phyloP scores from a whole-genome alignment of 2,888 invertebrate genomes.

The Caenorhabditis macrosperma region DNA sequence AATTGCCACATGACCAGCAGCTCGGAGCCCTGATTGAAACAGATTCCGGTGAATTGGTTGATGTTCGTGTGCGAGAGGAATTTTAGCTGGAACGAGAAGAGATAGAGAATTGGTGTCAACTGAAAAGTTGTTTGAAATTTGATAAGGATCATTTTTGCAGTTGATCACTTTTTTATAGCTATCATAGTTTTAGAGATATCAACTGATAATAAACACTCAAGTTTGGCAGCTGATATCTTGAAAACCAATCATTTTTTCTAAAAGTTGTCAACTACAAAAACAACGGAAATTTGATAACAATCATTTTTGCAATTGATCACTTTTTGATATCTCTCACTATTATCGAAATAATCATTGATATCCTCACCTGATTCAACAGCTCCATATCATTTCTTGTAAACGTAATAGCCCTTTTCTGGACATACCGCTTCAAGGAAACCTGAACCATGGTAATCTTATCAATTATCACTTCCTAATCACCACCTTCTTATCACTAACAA shows the following conservation, averaged over 20 bases:
- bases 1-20: constrained; percentile 64
- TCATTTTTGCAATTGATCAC: not conserved
- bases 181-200: too few species aligned
- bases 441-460: constrained; percentile 15
- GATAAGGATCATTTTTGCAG: too few species aligned
- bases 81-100: constrained; percentile 53
- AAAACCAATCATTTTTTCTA: not conserved
- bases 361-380: constrained; percentile 63
- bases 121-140: too few species aligned
- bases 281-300: not conserved
- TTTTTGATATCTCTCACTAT: not conserved
- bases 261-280: not conserved
- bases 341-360: too few species aligned
- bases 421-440: constrained; percentile 60
- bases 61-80: constrained; percentile 62
- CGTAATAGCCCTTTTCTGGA: constrained; percentile 63
- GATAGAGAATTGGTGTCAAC: too few species aligned
- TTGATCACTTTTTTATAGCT: too few species aligned
- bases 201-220: too few species aligned
- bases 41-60: constrained; percentile 67
- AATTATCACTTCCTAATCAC: not conserved
- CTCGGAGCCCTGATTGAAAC: constrained; percentile 68
- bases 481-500: constrained; percentile 36
- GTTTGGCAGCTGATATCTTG: not conserved
- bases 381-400: constrained; percentile 68